Evolutionary conservation across 2,113 vertebrate species (phyloP).

Genomic region (Hippocampus guttulatus): DNA sequence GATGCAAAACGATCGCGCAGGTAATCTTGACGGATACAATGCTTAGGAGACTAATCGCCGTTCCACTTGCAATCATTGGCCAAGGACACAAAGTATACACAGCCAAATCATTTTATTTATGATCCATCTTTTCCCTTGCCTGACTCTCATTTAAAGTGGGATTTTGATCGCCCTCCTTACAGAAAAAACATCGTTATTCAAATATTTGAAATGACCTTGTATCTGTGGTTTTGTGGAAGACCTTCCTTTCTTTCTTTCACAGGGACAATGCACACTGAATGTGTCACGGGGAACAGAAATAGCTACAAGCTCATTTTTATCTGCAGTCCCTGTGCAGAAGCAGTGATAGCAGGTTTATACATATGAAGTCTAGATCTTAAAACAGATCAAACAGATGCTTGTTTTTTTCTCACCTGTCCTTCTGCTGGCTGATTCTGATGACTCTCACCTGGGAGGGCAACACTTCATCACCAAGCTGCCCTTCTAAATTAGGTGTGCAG

Average conservation of each 20-base stretch:
- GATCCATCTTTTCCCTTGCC: neutral
- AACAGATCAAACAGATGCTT: too few species aligned
- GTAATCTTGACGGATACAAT: slow-evolving; percentile 48
- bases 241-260: neutral
- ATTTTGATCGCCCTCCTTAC: neutral
- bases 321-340: too few species aligned
- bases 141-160: neutral
- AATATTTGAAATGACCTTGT: neutral
- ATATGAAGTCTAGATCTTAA: too few species aligned
- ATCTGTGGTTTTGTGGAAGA: neutral
- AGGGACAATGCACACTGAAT: neutral
- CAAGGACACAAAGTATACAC: slow-evolving; percentile 8
- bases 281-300: neutral
- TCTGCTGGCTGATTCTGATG: too few species aligned
- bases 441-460: neutral
- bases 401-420: too few species aligned
- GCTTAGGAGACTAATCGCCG: slow-evolving; percentile 51
- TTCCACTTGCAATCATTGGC: slow-evolving; percentile 34
- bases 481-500: too few species aligned
- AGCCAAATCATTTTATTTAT: slow-evolving; percentile 8
- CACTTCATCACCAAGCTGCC: too few species aligned
- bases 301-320: too few species aligned
- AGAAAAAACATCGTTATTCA: neutral
- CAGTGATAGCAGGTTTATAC: too few species aligned
- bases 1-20: slow-evolving; percentile 26